Evolutionary conservation across 2,888 invertebrate species (phyloP).

Genomic region (Reticulitermes lucifugus): DNA sequence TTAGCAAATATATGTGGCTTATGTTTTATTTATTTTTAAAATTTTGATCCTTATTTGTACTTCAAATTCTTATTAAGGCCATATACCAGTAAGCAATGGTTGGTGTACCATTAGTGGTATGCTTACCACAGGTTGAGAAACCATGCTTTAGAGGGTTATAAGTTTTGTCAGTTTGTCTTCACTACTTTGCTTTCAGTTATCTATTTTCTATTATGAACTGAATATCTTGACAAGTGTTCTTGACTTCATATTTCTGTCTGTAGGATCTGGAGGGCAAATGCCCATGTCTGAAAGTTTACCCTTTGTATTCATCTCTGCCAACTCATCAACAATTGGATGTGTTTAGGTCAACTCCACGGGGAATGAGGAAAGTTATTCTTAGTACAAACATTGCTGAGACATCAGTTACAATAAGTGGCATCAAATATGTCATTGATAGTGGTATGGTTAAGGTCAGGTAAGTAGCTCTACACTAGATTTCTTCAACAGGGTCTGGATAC

Average conservation of each 20-base stretch:
- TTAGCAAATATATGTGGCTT: no score
- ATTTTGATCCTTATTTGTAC: no score
- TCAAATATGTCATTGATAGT: conserved; percentile 91
- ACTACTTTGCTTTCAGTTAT: no score
- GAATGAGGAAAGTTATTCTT: conserved; percentile 67
- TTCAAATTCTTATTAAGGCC: no score
- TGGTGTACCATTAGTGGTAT: no score
- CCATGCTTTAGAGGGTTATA: no score
- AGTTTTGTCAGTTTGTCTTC: no score
- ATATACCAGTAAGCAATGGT: no score
- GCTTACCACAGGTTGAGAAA: no score
- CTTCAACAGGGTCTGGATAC: no score
- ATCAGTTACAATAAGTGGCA: conserved; percentile 75
- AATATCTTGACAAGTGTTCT: not conserved
- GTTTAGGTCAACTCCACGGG: conserved; percentile 63
- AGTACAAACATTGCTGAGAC: conserved; percentile 73
- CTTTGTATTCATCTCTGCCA: conserved; percentile 68
- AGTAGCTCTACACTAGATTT: conserved; percentile 49
- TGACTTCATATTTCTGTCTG: not conserved
- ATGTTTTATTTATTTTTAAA: no score
- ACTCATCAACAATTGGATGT: conserved; percentile 65
- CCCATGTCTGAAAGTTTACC: conserved; percentile 78
- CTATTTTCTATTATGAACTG: no score
- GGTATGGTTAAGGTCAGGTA: conserved; percentile 92
- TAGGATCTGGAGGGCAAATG: conserved; percentile 65